Conservation (phyloP, 37 sponge, comb jelly and placozoan genomes). For the Geodia barretti region DNA sequence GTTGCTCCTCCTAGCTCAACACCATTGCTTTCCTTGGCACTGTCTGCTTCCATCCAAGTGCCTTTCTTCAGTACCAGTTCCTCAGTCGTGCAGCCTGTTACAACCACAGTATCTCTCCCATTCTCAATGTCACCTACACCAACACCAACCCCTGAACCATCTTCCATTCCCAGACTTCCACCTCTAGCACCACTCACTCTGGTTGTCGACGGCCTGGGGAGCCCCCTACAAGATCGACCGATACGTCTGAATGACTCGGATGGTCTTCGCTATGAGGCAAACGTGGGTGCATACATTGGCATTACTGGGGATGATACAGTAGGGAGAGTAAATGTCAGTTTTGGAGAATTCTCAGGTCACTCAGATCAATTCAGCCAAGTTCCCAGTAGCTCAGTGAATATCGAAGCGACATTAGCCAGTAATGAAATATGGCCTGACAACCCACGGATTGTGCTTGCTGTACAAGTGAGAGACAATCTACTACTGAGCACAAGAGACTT, state of each 20-base stretch:
- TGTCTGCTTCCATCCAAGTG: no score
- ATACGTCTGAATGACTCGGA: not conserved
- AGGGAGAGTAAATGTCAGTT: not conserved
- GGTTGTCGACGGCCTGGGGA: conserved; percentile 3
- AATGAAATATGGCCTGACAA: conserved; percentile 11
- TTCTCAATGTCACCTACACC: conserved; percentile 2
- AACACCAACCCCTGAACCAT: not conserved
- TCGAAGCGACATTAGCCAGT: not conserved
- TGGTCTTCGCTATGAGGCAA: not conserved
- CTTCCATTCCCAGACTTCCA: not conserved
- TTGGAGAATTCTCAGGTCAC: not conserved
- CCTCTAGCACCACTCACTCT: conserved; percentile 12
- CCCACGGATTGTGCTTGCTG: not conserved
- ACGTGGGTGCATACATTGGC: conserved; percentile 12
- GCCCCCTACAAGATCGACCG: not conserved
- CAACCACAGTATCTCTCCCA: no score
- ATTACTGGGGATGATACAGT: not conserved
- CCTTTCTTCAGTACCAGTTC: not conserved
- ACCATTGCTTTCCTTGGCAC: not conserved
- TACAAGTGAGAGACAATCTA: conserved; percentile 26
- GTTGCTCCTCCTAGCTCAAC: not conserved
- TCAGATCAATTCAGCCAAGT: not conserved
- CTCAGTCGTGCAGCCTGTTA: no score
- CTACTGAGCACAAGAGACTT: conserved; percentile 35
- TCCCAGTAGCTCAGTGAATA: not conserved